phyloP scores from a whole-genome alignment of 2,113 vertebrate species.

The Apodemus sylvaticus region DNA sequence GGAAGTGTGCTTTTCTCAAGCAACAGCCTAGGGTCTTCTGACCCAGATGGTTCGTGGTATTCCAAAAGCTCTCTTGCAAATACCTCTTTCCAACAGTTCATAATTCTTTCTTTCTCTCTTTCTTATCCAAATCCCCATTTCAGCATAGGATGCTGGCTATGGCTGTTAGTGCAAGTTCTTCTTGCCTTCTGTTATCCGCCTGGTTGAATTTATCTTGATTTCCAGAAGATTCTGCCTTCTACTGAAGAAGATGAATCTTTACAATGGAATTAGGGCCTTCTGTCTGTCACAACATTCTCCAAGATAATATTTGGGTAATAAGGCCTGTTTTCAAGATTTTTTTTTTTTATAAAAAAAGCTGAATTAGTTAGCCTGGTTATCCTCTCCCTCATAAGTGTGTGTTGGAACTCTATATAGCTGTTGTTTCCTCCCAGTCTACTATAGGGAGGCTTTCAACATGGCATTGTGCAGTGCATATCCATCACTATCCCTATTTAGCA shows the following conservation, averaged over 20 bases:
- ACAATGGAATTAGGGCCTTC: neutral
- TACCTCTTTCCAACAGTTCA: neutral
- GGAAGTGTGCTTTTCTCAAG: neutral
- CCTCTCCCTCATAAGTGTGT: neutral
- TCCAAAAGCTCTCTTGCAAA: neutral
- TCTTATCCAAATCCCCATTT: neutral
- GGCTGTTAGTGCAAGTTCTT: neutral
- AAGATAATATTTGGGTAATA: conserved; percentile 11
- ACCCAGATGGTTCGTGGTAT: neutral
- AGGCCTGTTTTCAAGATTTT: neutral
- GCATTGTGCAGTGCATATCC: too few species aligned
- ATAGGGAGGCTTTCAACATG: neutral
- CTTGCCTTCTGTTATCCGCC: neutral
- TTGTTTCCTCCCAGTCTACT: neutral
- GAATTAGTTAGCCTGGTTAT: neutral
- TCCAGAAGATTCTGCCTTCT: neutral
- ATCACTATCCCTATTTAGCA: neutral
- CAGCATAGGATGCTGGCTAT: neutral
- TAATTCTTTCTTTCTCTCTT: neutral
- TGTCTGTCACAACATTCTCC: neutral
- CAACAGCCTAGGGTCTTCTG: neutral
- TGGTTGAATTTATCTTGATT: neutral
- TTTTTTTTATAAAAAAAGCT: neutral
- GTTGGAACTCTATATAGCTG: neutral
- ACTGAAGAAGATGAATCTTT: neutral